A percentile compares a stretch with the other conserved stretches of the same genome.
These are phyloP conservation scores for Palaemon carinicauda DNA, from an alignment of 1,140 invertebrate genomes.

Conservation along the genomic window DNA sequence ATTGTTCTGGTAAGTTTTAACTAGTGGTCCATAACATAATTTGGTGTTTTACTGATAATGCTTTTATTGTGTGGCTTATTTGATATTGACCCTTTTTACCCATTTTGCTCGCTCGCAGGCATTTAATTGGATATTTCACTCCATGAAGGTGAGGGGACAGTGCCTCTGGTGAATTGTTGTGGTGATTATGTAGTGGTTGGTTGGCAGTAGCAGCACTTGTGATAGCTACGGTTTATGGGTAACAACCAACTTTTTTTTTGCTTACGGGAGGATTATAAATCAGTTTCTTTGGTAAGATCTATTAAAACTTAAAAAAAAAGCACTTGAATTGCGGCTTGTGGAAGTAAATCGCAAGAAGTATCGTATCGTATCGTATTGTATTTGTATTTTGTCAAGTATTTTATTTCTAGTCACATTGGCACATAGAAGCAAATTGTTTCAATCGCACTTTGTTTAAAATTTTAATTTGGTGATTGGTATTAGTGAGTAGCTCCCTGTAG, in stretches of 20 bases:
- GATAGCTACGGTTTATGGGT: constrained; percentile 52
- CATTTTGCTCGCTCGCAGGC: constrained; percentile 46
- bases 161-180: constrained; percentile 53
- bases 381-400: background rate
- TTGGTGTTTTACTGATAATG: no score
- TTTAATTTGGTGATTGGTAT: background rate
- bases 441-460: background rate
- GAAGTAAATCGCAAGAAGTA: background rate
- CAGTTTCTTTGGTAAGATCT: background rate
- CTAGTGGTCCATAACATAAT: no score
- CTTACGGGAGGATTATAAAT: background rate
- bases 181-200: constrained; percentile 48
- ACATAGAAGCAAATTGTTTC: background rate
- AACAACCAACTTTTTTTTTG: background rate
- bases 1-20: background rate
- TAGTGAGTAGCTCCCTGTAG: background rate
- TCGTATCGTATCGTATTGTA: background rate
- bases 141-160: constrained; percentile 52
- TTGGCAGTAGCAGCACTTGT: constrained; percentile 55
- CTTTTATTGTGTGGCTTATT: background rate
- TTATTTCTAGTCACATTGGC: background rate
- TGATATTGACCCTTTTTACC: constrained; percentile 27
- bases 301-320: background rate
- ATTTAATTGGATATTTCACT: constrained; percentile 54
- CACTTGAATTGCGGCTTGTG: background rate